Evolutionary conservation across 2,113 vertebrate genomes (phyloP).

Genomic region (cattle (Bos taurus)): DNA sequence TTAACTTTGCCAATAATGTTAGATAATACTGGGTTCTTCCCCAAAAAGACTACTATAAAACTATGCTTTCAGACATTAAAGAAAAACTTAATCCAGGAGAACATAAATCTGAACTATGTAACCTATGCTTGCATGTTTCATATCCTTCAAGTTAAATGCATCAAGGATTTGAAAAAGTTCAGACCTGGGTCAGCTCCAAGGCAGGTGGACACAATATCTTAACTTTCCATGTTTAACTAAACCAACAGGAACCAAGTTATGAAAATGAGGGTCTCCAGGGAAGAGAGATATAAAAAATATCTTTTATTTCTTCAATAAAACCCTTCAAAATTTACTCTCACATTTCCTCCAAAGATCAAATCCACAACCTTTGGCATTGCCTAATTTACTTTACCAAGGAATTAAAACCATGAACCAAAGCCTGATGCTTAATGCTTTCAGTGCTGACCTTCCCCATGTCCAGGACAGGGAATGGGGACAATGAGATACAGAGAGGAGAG

Average conservation of each 20-base stretch:
- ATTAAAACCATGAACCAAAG: not conserved
- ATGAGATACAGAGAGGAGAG: not conserved
- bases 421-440: not conserved
- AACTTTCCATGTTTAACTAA: constrained; percentile 32
- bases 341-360: not conserved
- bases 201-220: not conserved
- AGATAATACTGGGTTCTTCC: constrained; percentile 79
- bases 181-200: not conserved
- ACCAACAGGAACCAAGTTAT: constrained; percentile 8
- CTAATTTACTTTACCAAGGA: not conserved
- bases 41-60: constrained; percentile 69
- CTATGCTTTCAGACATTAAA: constrained; percentile 68
- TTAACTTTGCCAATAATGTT: constrained; percentile 69
- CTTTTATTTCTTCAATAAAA: not conserved
- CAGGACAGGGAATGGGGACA: not conserved
- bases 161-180: constrained; percentile 25
- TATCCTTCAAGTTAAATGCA: not conserved
- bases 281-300: not conserved
- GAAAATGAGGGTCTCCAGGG: constrained; percentile 50
- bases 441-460: accelerated
- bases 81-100: constrained; percentile 52
- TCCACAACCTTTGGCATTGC: not conserved
- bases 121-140: constrained; percentile 40
- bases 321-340: not conserved
- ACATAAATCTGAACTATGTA: constrained; percentile 57